These are phyloP conservation scores for Myotis daubentonii DNA, from an alignment of 2,797 vertebrate genomes.

Conservation along the genomic window DNA sequence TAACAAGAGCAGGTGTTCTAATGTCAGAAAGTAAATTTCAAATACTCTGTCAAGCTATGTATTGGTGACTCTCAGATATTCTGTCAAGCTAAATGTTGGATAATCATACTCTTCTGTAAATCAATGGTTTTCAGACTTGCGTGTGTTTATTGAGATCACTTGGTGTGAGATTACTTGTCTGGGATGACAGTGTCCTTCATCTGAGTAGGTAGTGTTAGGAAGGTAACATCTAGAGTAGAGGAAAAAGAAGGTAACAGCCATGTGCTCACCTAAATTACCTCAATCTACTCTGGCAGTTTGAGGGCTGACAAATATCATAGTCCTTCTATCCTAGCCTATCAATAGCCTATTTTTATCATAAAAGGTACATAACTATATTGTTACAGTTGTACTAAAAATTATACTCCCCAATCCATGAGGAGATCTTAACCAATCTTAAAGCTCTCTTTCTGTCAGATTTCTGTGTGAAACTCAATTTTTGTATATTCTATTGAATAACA, in stretches of 20 bases:
- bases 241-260: not conserved
- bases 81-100: not conserved
- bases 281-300: not conserved
- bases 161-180: not conserved
- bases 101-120: not conserved
- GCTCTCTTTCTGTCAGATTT: not conserved
- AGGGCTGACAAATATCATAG: not conserved
- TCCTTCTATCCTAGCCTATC: not conserved
- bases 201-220: not conserved
- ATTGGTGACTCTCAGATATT: not conserved
- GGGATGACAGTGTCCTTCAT: not conserved
- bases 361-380: not conserved
- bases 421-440: not conserved
- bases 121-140: not conserved
- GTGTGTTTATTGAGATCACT: not conserved
- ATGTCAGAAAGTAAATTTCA: not conserved
- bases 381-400: not conserved
- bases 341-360: not conserved
- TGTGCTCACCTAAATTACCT: not conserved
- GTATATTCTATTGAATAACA: not conserved
- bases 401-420: not conserved
- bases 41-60: not conserved
- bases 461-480: not conserved
- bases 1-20: not conserved
- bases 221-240: not conserved